phyloP scores from a whole-genome alignment of 2,113 vertebrate species.

The Aegotheles bennettii region DNA sequence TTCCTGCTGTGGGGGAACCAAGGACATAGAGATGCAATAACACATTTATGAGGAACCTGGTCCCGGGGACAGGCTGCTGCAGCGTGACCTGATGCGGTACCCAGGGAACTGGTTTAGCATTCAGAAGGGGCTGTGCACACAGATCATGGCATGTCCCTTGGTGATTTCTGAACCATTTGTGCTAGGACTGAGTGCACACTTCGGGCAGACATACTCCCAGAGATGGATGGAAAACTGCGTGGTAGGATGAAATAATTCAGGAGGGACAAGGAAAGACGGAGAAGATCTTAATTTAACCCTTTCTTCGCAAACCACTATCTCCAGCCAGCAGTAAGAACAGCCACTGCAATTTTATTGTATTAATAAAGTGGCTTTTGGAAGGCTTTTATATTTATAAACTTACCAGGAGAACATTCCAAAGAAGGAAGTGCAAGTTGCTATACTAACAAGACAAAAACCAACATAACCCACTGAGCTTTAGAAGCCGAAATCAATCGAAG shows the following conservation, averaged over 20 bases:
- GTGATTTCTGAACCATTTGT: not conserved
- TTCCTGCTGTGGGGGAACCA: not conserved
- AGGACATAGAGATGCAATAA: rapidly evolving
- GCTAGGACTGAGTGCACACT: not conserved
- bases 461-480: slow-evolving; percentile 43
- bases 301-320: not conserved
- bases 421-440: not conserved
- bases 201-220: not conserved
- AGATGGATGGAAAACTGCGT: not conserved
- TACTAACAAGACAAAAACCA: slow-evolving; percentile 44
- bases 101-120: not conserved
- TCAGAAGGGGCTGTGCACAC: not conserved
- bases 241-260: not conserved
- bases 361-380: not conserved
- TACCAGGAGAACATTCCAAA: not conserved
- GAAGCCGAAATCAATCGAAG: slow-evolving; percentile 38
- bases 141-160: rapidly evolving
- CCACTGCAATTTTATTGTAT: not conserved
- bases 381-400: slow-evolving; percentile 5
- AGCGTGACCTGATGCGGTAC: rapidly evolving
- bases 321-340: not conserved
- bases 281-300: not conserved
- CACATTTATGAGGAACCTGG: not conserved
- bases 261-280: not conserved
- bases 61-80: not conserved